A percentile compares a stretch with the other conserved stretches of the same genome.
Evolutionary conservation across 2,113 vertebrate genomes (phyloP).

Genomic region (Coracopsis vasa): DNA sequence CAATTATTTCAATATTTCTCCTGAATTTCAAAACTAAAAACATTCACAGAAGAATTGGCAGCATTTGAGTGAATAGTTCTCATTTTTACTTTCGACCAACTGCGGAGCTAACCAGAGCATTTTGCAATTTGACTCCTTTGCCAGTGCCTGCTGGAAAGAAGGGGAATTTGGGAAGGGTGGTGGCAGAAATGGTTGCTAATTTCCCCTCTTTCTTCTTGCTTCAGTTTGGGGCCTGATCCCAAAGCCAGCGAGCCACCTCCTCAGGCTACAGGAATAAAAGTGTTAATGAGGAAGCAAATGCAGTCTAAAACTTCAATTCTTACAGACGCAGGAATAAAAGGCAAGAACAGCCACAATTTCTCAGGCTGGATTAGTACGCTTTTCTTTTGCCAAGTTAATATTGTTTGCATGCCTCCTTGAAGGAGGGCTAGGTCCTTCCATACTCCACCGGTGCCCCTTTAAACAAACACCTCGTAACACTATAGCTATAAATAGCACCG

Average conservation of each 20-base stretch:
- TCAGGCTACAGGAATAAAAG: constrained; percentile 1
- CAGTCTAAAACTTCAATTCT: not conserved
- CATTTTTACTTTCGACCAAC: constrained; percentile 65
- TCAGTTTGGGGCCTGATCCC: not conserved
- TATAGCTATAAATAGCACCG: constrained; percentile 41
- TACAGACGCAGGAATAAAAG: not conserved
- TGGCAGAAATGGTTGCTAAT: constrained; percentile 15
- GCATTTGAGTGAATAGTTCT: constrained; percentile 23
- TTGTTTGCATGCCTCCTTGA: constrained; percentile 28
- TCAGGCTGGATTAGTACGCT: not conserved
- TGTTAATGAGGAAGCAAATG: constrained; percentile 17
- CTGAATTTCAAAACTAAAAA: constrained; percentile 23
- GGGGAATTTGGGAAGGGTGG: constrained; percentile 24
- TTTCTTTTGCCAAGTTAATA: constrained; percentile 12
- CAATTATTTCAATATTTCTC: constrained; percentile 57
- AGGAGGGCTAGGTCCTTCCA: constrained; percentile 32
- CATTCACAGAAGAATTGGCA: constrained; percentile 36
- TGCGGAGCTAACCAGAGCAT: constrained; percentile 51
- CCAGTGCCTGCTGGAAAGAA: constrained; percentile 28
- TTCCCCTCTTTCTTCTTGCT: not conserved
- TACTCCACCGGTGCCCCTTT: constrained; percentile 42
- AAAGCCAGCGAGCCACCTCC: not conserved
- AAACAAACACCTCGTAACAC: constrained; percentile 53
- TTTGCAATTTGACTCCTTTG: constrained; percentile 42
- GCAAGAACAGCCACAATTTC: not conserved